Percentiles rank a stretch among this genome's conserved stretches.
Evolutionary conservation across 2,113 vertebrate genomes (phyloP).

Genomic region (Apteryx mantelli): DNA sequence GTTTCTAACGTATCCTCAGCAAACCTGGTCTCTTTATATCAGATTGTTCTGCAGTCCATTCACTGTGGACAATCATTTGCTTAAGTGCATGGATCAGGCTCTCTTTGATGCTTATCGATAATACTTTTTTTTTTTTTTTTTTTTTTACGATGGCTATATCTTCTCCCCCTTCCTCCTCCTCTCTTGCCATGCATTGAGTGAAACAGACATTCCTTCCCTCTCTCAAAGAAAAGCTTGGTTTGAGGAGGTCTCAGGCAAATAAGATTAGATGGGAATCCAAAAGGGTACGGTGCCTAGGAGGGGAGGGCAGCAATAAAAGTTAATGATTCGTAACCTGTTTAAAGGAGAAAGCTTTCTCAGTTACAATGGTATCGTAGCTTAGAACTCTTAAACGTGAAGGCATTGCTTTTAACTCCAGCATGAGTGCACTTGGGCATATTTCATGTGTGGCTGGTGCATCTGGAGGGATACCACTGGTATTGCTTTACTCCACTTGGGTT

Average conservation of each 20-base stretch:
- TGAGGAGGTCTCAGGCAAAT: not conserved
- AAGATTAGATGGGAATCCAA: not conserved
- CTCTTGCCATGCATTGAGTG: not conserved
- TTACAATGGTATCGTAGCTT: not conserved
- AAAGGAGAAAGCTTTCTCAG: not conserved
- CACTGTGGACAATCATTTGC: not conserved
- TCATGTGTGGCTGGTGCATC: not conserved
- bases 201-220: not conserved
- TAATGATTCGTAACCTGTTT: not conserved
- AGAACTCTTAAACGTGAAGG: not conserved
- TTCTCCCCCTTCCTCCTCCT: not conserved
- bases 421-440: not conserved
- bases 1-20: not conserved
- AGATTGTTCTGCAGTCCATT: not conserved
- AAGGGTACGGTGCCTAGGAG: not conserved
- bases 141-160: not conserved
- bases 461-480: not conserved
- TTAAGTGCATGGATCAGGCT: not conserved
- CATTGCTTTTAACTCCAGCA: not conserved
- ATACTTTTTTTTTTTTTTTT: not conserved
- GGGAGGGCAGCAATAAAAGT: not conserved
- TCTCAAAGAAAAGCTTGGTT: not conserved
- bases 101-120: not conserved
- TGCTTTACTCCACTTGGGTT: not conserved
- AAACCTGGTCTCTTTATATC: not conserved